Evolutionary conservation across 2,797 vertebrate genomes (phyloP), one percentile per base, ranked within the genome.

Genomic region (Orientallactaga sibirica): DNA sequence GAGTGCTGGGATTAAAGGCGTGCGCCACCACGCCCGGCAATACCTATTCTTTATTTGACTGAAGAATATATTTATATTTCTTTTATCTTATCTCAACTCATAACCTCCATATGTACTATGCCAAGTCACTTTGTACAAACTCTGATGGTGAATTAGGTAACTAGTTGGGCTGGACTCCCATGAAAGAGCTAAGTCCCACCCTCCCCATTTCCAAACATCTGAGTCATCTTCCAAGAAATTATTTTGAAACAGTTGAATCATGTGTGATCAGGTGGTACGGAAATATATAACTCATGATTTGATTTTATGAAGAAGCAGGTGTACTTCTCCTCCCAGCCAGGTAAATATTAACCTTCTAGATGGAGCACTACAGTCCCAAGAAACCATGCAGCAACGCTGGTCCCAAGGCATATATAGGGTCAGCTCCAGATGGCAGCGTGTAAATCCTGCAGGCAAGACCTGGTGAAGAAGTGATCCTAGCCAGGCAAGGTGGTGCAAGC

Each of bases 281-380:
- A 91, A 27, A 5, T 71, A 67, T 71, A 58, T 68, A 64, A 76
- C 41, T 93, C 80, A 87, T 83, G 70, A 41, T 70, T 86, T 86
- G 68, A 24, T 80, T 71, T 66, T 66, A 8, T 62, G 22, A 84
- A 91, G 80, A 82, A 55, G 33, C 22, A 2, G 20, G n/a, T 70
- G 48, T 58, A 5, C 22, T 89, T 25, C 58, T n/a, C 18, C 52
- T 58, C 55, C 48, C n/a, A 11, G 48, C 0, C n/a, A 74, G 48
- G 83, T 66, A 74, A 94, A 94, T 55, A 90, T 95, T 86, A 96
- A 88, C 80, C 71, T 84, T 84, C 24, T 61, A n/a, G 86, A 41
- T 76, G 71, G 91, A 93, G 93, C 90, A 92, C 55, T 48, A 16
- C 3, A 0, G 6, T 82, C 82, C 67, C 81, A 58, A 58, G 55